Evolutionary conservation across 2,888 invertebrate species (phyloP).

Genomic region (Priocnemis perturbator): DNA sequence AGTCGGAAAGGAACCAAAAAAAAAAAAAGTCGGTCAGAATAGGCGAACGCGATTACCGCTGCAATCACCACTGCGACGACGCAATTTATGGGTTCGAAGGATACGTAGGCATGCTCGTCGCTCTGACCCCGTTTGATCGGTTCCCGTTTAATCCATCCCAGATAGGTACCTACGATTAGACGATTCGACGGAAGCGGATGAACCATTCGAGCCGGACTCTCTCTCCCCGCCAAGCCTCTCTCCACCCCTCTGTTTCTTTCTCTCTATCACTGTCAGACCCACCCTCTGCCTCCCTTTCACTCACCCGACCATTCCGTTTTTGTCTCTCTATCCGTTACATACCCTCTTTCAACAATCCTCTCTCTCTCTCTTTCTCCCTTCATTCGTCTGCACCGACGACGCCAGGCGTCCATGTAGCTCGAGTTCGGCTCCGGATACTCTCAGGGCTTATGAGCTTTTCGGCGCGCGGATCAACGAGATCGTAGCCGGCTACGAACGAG

Average conservation of each 20-base stretch:
- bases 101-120: conserved; percentile 31
- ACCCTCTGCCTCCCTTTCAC: conserved; percentile 18
- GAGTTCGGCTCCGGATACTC: conserved; percentile 10
- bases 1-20: no score
- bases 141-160: conserved; percentile 51
- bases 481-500: conserved; percentile 20
- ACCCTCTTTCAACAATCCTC: conserved; percentile 6
- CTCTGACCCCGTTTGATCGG: conserved; percentile 47
- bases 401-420: conserved; percentile 5
- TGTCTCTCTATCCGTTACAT: conserved; percentile 21
- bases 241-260: conserved; percentile 2
- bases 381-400: not conserved
- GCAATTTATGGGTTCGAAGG: conserved; percentile 46
- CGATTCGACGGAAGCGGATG: conserved; percentile 51
- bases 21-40: not conserved
- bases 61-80: conserved; percentile 39
- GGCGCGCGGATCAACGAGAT: conserved; percentile 36
- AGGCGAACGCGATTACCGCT: conserved; percentile 41
- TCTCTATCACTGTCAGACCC: conserved; percentile 22
- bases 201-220: conserved; percentile 35
- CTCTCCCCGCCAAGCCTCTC: conserved; percentile 14
- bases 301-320: conserved; percentile 15
- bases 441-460: conserved; percentile 49
- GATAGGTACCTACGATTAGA: conserved; percentile 57
- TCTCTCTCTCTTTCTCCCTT: not conserved